Evolutionary conservation across 2,113 vertebrate species (phyloP).

Genomic region (Azemiops feae): DNA sequence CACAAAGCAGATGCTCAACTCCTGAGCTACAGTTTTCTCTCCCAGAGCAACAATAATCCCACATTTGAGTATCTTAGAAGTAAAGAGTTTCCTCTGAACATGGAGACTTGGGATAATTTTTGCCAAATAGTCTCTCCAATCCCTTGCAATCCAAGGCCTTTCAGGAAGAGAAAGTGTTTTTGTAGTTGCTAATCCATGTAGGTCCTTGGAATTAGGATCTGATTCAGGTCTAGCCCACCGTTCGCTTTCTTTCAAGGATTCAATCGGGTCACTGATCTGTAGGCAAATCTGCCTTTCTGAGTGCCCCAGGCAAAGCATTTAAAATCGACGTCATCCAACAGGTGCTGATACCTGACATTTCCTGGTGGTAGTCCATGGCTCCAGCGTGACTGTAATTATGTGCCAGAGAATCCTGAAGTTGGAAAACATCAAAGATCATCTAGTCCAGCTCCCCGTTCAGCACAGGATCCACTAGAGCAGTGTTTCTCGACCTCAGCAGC

Average conservation of each 20-base stretch:
- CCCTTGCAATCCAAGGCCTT: neutral
- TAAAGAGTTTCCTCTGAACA: neutral
- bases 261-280: neutral
- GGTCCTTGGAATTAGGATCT: neutral
- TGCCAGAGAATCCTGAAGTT: neutral
- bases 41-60: neutral
- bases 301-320: neutral
- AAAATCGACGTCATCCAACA: neutral
- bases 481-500: neutral
- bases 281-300: neutral
- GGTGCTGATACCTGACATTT: neutral
- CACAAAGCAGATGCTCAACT: neutral
- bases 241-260: neutral
- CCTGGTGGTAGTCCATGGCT: neutral
- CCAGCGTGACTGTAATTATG: neutral
- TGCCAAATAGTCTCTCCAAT: neutral
- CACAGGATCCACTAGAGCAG: neutral
- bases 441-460: neutral
- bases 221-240: neutral
- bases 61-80: neutral
- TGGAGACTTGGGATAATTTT: neutral
- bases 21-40: neutral
- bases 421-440: neutral
- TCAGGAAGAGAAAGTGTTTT: neutral
- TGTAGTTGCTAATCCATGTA: neutral